phyloP scores from a whole-genome alignment of 1,140 invertebrate genomes.

The Heliothis virescens region DNA sequence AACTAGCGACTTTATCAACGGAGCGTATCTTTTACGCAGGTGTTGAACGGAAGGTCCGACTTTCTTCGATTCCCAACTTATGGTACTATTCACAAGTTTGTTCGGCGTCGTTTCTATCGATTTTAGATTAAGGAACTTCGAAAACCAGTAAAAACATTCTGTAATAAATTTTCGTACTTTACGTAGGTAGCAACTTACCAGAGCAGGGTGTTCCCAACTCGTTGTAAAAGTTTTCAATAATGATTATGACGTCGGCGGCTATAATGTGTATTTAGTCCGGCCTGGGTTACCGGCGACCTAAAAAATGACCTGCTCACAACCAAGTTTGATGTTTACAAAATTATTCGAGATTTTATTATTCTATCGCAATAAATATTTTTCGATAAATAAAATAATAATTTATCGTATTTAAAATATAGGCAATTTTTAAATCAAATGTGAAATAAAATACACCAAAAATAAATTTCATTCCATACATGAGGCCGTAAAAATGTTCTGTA shows the following conservation, averaged over 20 bases:
- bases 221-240: slow-evolving; percentile 56
- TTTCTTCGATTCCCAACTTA: slow-evolving; percentile 78
- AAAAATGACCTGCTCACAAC: background rate
- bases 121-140: slow-evolving; percentile 84
- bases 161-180: slow-evolving; percentile 79
- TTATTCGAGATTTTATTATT: no score
- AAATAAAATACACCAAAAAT: slow-evolving; percentile 19
- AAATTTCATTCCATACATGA: slow-evolving; percentile 41
- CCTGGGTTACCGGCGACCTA: slow-evolving; percentile 8
- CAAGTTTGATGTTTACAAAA: background rate
- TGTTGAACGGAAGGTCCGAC: slow-evolving; percentile 77
- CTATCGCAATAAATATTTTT: no score
- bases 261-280: slow-evolving; percentile 16
- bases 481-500: slow-evolving; percentile 37
- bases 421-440: background rate
- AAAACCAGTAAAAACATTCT: slow-evolving; percentile 80
- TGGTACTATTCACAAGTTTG: slow-evolving; percentile 81
- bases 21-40: slow-evolving; percentile 78
- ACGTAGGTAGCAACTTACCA: slow-evolving; percentile 51
- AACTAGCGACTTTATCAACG: slow-evolving; percentile 67
- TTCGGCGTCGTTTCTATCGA: slow-evolving; percentile 81
- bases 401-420: background rate
- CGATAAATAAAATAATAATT: no score
- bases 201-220: slow-evolving; percentile 55
- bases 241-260: slow-evolving; percentile 46